Base-by-base conservation (phyloP, 2,113 vertebrate genomes). In the Gymnogyps californianus region DNA sequence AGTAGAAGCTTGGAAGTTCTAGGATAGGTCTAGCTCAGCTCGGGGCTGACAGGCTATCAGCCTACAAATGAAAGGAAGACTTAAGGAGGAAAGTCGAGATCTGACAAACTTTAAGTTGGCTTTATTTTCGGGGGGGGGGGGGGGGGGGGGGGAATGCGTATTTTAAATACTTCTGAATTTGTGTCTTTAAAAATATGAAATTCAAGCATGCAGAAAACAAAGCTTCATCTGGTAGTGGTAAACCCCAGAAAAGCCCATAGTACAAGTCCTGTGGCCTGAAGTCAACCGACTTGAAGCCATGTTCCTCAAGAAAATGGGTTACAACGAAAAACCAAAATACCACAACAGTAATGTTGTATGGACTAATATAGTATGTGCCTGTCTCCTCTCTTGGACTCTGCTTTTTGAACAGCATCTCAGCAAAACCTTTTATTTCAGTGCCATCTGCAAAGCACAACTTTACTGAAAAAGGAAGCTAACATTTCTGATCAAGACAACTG, bases 131-230 rank as follows among this genome's bases (percentile, higher is more conserved):
- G 1, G 42, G n/a, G 3, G 7, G 6, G 2, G 1, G 8, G 16
- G 42, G 42, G 42, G 42, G 42, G 31, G 42, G 11, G 42, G 42
- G 42, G 31, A 57, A 52, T 0, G 0, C 3, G 0, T 54, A 65
- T 36, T 77, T 79, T n/a, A 83, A 84, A 75, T 82, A 67, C 34
- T 87, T 85, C 46, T 71, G 42, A 62, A 49, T 31, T 44, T 54
- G 29, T 29, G 44, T 32, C 44, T 59, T 49, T 58, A 76, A 69
- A 89, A 87, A 57, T 21, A 42, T 0, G 1, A 49, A 69, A 57
- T 52, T 66, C 16, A 54, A 54, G 69, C 72, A 44, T 26, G 14
- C 49, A 62, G 74, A 64, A 87, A 84, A 40, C 16, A 62, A 90
- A 94, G 75, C 32, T 76, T 65, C 20, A 36, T 83, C 58, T 55